Percentiles rank a stretch among this genome's conserved stretches.
Evolutionary conservation across 2,888 invertebrate species (phyloP).

Genomic region (Tetragonisca angustula): DNA sequence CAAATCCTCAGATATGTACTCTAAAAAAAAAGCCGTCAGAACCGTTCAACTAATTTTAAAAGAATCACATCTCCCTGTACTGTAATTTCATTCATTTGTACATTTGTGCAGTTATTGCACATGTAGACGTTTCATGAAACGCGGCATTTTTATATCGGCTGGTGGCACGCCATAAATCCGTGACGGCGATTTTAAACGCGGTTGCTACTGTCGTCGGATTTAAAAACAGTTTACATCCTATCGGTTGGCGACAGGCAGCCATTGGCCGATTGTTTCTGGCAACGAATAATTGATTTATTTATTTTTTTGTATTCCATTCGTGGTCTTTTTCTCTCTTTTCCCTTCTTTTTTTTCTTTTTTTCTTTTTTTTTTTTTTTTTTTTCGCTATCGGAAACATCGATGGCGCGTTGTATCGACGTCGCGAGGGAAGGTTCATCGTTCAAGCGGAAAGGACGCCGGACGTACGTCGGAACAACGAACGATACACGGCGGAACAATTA

Average conservation of each 20-base stretch:
- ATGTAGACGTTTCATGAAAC: neutral
- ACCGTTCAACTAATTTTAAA: neutral
- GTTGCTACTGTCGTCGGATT: slow-evolving; percentile 37
- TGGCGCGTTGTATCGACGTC: slow-evolving; percentile 39
- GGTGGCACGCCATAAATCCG: slow-evolving; percentile 25
- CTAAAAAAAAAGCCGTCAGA: neutral
- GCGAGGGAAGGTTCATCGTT: slow-evolving; percentile 38
- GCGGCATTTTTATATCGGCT: neutral
- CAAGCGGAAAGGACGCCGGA: slow-evolving; percentile 46
- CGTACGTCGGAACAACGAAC: slow-evolving; percentile 32
- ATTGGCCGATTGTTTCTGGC: slow-evolving; percentile 51
- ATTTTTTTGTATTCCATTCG: neutral
- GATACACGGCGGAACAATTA: slow-evolving; percentile 57
- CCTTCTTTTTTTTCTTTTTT: too few relatives aligned
- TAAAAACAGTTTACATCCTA: slow-evolving; percentile 37
- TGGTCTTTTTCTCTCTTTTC: too few relatives aligned
- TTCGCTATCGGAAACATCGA: slow-evolving; percentile 23
- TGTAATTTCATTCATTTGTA: neutral
- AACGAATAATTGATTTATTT: slow-evolving; percentile 52
- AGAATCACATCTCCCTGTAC: neutral
- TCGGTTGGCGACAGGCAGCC: slow-evolving; percentile 36
- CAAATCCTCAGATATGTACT: neutral
- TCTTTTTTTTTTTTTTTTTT: too few relatives aligned
- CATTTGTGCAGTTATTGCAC: neutral
- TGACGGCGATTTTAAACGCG: slow-evolving; percentile 34